Conservation (phyloP, 2,888 invertebrate genomes). For the Callyntrura sp. region DNA sequence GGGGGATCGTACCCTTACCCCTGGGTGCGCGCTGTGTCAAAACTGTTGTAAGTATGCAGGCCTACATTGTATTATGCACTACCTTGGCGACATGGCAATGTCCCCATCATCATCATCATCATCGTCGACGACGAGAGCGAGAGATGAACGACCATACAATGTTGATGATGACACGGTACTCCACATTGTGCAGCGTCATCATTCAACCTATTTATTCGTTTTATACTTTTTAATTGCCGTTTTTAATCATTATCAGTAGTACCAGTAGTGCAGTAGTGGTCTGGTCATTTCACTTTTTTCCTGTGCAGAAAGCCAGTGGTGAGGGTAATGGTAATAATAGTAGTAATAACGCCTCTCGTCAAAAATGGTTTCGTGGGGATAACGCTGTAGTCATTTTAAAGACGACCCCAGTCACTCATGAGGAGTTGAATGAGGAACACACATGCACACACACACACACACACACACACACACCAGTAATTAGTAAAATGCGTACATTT, state of each 20-base stretch:
- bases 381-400: conserved; percentile 32
- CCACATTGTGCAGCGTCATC: conserved; percentile 20
- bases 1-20: too few species aligned
- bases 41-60: too few species aligned
- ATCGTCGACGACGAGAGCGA: too few species aligned
- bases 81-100: too few species aligned
- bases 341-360: background rate
- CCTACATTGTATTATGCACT: too few species aligned
- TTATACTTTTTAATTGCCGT: background rate
- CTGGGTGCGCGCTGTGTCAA: too few species aligned
- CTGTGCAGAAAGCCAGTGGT: background rate
- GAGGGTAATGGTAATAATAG: background rate
- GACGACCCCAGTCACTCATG: conserved; percentile 51
- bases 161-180: conserved; percentile 9
- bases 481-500: background rate
- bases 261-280: conserved; percentile 8
- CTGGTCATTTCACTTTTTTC: conserved; percentile 71
- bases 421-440: conserved; percentile 33
- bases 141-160: background rate
- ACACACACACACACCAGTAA: background rate
- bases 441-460: background rate
- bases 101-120: too few species aligned
- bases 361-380: background rate
- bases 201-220: background rate
- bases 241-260: conserved; percentile 18